Evolutionary conservation across 2,888 invertebrate species (phyloP).

Genomic region (Metopia argyrocephala): DNA sequence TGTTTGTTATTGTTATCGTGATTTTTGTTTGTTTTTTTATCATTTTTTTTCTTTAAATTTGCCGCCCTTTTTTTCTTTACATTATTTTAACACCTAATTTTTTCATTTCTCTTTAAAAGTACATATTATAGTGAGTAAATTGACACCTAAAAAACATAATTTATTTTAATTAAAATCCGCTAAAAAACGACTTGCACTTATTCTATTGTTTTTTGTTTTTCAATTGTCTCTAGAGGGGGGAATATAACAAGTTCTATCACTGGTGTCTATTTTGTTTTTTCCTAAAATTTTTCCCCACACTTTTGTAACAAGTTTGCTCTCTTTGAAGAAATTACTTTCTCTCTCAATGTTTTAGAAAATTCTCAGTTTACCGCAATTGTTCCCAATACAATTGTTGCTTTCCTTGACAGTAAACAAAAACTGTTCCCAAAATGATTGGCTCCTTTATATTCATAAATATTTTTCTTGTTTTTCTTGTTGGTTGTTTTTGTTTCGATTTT

Average conservation of each 20-base stretch:
- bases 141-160: too few relatives aligned
- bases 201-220: not conserved
- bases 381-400: slow-evolving; percentile 62
- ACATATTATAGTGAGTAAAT: too few relatives aligned
- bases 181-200: slow-evolving; percentile 1
- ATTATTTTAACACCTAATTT: too few relatives aligned
- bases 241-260: slow-evolving; percentile 41
- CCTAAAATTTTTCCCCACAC: slow-evolving; percentile 12
- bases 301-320: slow-evolving; percentile 4
- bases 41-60: too few relatives aligned
- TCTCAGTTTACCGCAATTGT: slow-evolving; percentile 18
- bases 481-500: slow-evolving; percentile 28
- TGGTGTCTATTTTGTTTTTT: slow-evolving; percentile 32
- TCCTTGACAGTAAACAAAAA: slow-evolving; percentile 19
- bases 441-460: slow-evolving; percentile 11
- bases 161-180: not conserved
- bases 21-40: too few relatives aligned
- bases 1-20: too few relatives aligned
- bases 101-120: too few relatives aligned
- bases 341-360: not conserved
- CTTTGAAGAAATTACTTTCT: not conserved
- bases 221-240: slow-evolving; percentile 33
- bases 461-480: slow-evolving; percentile 17
- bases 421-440: slow-evolving; percentile 30
- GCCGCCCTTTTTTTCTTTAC: too few relatives aligned